Evolutionary conservation across 1,140 invertebrate genomes (phyloP), one percentile per base, ranked within the genome.

Genomic region (Lepidurus packardi): DNA sequence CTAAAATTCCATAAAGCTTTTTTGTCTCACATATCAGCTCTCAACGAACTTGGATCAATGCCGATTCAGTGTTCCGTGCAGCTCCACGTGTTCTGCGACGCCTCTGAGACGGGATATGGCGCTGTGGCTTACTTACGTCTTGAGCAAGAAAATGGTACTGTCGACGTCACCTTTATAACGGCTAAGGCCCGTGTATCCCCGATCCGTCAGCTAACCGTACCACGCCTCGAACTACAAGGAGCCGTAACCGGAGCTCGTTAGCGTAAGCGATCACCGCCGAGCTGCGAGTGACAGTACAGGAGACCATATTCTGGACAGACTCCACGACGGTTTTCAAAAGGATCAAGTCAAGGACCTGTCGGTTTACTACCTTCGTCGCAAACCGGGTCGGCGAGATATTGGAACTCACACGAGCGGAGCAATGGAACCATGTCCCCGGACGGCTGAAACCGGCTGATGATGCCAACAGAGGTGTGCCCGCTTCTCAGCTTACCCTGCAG

Each of bases 101-200:
- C 83, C 9, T 82, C 80, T 34, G 79, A 83, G 42, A 41, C 77
- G 11, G 83, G 82, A 4, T 83, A 81, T 53, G 78, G 79, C 7
- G 81, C 84, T 1, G 83, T 81, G 10, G 80, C 79, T 0, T 84
- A 83, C 43, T 25, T 84, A 13, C 73, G 82, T 1, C n/a, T 75
- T 6, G 42, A 47, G 10, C 45, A 44, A 8, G 43, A n/a, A n/a
- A 47, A 75, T 21, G 45, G 16, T 1, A 1, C 10, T 13, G 74
- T 21, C 10, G 74, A 74, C 24, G 1, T 74, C 1, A 1, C 25
- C 25, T 25, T 25, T 25, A 1, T 25, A 25, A 25, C 1, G 25
- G 1, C 25, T 25, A 25, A 25, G 25, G 1, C 25, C 10, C 81
- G 84, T 77, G 85, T 87, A 8, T 83, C 86, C 73, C 86, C 86